A percentile compares a stretch with the other conserved stretches of the same genome.
Evolutionary conservation across 2,113 vertebrate species (phyloP).

Genomic region (Fukomys damarensis): DNA sequence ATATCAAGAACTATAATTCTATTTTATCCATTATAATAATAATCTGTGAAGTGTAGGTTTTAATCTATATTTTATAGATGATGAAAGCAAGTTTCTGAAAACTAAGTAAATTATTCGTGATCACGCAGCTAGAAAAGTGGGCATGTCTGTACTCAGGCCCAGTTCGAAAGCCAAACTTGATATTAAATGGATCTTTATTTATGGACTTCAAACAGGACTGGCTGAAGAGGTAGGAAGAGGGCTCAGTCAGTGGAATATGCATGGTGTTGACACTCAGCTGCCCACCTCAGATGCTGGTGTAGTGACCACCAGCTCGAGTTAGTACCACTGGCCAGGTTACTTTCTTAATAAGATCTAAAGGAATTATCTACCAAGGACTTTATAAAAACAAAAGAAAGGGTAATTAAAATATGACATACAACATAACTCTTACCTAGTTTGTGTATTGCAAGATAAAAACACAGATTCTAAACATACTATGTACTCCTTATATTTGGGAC

Average conservation of each 20-base stretch:
- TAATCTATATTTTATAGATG: not conserved
- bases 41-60: not conserved
- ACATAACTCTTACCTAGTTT: not conserved
- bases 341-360: not conserved
- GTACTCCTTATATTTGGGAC: not conserved
- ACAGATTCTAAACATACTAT: not conserved
- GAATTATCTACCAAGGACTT: not conserved
- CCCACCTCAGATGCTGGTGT: not conserved
- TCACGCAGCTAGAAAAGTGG: not conserved
- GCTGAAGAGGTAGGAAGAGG: not conserved
- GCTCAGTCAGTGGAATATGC: not conserved
- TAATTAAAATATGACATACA: not conserved
- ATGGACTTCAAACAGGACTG: not conserved
- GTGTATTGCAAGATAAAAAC: slow-evolving; percentile 23
- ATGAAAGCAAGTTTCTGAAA: slow-evolving; percentile 9
- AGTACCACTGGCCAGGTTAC: not conserved
- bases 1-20: not conserved
- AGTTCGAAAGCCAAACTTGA: not conserved
- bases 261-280: not conserved
- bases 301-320: not conserved
- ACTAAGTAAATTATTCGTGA: not conserved
- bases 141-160: not conserved
- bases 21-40: not conserved
- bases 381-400: not conserved
- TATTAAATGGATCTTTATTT: not conserved